Evolutionary conservation across 2,797 vertebrate genomes (phyloP).

Genomic region (Rhinoraja longicauda): DNA sequence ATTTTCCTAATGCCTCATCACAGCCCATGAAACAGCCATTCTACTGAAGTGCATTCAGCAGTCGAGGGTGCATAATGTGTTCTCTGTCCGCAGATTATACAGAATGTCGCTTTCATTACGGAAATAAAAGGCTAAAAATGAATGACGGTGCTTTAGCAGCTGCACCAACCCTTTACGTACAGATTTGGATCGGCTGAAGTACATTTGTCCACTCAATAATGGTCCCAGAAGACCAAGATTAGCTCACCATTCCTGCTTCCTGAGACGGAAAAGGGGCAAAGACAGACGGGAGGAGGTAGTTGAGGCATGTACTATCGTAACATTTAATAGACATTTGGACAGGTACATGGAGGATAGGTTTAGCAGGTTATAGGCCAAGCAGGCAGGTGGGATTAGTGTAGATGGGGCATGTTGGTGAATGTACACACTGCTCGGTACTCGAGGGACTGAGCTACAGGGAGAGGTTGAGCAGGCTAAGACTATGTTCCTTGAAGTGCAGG

Average conservation of each 20-base stretch:
- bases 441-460: neutral
- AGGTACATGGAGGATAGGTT: too few relatives aligned
- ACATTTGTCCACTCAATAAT: neutral
- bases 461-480: too few relatives aligned
- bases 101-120: conserved; percentile 18
- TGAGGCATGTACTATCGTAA: too few relatives aligned
- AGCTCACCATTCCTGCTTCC: neutral
- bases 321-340: too few relatives aligned
- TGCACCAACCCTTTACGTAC: neutral
- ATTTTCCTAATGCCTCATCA: neutral
- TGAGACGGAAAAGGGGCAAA: neutral
- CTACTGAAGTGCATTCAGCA: neutral
- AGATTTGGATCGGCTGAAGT: neutral
- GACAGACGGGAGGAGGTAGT: too few relatives aligned
- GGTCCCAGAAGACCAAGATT: too few relatives aligned
- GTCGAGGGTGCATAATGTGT: conserved; percentile 8
- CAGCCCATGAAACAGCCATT: neutral
- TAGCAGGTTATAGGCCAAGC: too few relatives aligned
- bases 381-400: too few relatives aligned
- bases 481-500: too few relatives aligned
- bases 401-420: too few relatives aligned
- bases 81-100: conserved; percentile 19
- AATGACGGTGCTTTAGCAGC: neutral
- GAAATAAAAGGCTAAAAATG: neutral
- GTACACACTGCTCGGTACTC: neutral